Percentiles rank a stretch among this genome's conserved stretches.
These are phyloP conservation scores for Piscicola geometra DNA, from an alignment of 2,888 invertebrate species.

Conservation along the genomic window DNA sequence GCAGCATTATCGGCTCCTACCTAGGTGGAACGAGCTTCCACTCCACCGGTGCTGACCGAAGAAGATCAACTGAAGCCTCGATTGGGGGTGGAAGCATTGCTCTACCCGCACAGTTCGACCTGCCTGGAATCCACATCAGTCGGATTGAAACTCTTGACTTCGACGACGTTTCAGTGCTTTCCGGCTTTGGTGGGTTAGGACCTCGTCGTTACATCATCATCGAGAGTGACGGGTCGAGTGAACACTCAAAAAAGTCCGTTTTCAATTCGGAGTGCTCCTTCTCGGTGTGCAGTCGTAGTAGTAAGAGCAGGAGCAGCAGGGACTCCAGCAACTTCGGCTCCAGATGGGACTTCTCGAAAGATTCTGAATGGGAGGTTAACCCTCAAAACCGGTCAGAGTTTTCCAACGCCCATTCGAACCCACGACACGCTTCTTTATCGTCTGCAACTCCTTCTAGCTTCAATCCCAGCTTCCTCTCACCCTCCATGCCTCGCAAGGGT, in stretches of 20 bases:
- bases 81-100: constrained; percentile 28
- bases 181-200: constrained; percentile 35
- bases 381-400: constrained; percentile 35
- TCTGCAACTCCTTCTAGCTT: constrained; percentile 20
- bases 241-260: constrained; percentile 41
- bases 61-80: constrained; percentile 34
- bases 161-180: constrained; percentile 36
- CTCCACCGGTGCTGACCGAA: constrained; percentile 9
- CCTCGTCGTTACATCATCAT: constrained; percentile 38
- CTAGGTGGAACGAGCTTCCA: background rate
- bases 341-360: constrained; percentile 44
- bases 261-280: constrained; percentile 43
- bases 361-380: constrained; percentile 44
- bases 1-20: constrained; percentile 16
- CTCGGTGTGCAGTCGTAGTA: constrained; percentile 40
- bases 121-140: constrained; percentile 43
- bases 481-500: constrained; percentile 40
- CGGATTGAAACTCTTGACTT: constrained; percentile 43
- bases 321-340: constrained; percentile 43
- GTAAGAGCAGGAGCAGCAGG: constrained; percentile 41
- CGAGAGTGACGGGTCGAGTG: constrained; percentile 41
- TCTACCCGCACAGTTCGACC: constrained; percentile 34
- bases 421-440: constrained; percentile 29
- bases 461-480: constrained; percentile 34
- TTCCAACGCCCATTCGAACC: constrained; percentile 21